Conservation (phyloP, 1,140 invertebrate species). For the Teleogryllus occipitalis region DNA sequence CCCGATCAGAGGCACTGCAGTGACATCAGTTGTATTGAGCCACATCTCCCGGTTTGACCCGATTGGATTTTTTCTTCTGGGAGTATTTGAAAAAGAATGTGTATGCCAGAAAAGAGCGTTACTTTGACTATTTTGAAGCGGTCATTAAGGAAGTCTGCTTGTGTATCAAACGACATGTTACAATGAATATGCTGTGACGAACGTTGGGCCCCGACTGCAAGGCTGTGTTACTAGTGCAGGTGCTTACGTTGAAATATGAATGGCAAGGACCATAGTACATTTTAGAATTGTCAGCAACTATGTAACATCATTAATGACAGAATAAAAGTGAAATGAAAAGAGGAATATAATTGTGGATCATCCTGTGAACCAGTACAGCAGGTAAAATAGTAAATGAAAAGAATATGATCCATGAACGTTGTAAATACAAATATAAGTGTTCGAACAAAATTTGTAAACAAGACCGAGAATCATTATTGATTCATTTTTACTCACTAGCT, state of each 20-base stretch:
- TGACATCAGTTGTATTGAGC: too few relatives aligned
- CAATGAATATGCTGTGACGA: neutral
- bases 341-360: neutral
- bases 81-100: slow-evolving; percentile 22
- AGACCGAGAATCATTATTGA: too few relatives aligned
- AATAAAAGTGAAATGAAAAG: slow-evolving; percentile 23
- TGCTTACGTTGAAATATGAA: slow-evolving; percentile 16
- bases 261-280: neutral
- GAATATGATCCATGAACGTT: too few relatives aligned
- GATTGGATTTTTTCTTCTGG: too few relatives aligned
- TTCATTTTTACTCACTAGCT: too few relatives aligned
- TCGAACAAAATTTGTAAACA: too few relatives aligned
- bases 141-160: slow-evolving; percentile 7
- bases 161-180: slow-evolving; percentile 9
- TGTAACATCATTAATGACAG: neutral
- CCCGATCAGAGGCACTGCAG: too few relatives aligned
- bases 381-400: too few relatives aligned
- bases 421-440: too few relatives aligned
- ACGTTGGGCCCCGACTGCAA: neutral
- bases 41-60: too few relatives aligned
- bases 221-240: neutral
- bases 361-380: too few relatives aligned
- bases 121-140: slow-evolving; percentile 9
- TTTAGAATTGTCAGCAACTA: neutral
- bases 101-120: slow-evolving; percentile 12